Conservation (phyloP, 1,140 invertebrate species). For the Cydia splendana region DNA sequence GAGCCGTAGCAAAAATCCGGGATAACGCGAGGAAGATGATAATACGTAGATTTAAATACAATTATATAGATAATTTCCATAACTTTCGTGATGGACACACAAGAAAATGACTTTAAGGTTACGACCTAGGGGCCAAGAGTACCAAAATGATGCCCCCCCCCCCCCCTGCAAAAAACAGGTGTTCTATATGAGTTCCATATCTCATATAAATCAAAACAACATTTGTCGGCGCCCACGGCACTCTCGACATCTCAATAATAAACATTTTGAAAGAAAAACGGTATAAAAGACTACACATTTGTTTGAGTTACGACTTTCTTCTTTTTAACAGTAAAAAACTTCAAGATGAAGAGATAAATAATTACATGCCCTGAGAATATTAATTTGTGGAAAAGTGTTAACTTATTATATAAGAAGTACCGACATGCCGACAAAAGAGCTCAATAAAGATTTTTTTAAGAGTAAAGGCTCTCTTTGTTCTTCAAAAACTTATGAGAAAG, state of each 20-base stretch:
- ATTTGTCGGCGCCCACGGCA: not conserved
- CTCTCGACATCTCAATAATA: not conserved
- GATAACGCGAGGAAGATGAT: too few species aligned
- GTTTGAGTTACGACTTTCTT: not conserved
- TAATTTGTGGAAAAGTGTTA: slow-evolving; percentile 4
- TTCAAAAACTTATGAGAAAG: too few species aligned
- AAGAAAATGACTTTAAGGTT: too few species aligned
- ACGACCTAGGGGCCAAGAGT: too few species aligned
- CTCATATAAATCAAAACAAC: not conserved
- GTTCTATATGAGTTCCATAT: not conserved
- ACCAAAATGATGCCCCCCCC: too few species aligned
- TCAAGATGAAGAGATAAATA: slow-evolving; percentile 10
- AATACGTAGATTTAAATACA: too few species aligned
- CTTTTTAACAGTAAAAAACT: not conserved
- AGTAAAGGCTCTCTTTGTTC: too few species aligned
- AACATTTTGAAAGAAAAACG: not conserved
- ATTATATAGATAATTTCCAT: too few species aligned
- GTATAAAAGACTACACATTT: not conserved
- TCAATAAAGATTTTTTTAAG: not conserved
- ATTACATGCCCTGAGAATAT: not conserved
- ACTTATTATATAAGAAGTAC: not conserved
- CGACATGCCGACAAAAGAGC: not conserved
- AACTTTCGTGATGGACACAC: too few species aligned
- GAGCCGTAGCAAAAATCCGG: too few species aligned
- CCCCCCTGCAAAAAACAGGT: not conserved